Evolutionary conservation across 2,797 vertebrate genomes (phyloP), one percentile per base, ranked within the genome.

Genomic region (Huso huso): DNA sequence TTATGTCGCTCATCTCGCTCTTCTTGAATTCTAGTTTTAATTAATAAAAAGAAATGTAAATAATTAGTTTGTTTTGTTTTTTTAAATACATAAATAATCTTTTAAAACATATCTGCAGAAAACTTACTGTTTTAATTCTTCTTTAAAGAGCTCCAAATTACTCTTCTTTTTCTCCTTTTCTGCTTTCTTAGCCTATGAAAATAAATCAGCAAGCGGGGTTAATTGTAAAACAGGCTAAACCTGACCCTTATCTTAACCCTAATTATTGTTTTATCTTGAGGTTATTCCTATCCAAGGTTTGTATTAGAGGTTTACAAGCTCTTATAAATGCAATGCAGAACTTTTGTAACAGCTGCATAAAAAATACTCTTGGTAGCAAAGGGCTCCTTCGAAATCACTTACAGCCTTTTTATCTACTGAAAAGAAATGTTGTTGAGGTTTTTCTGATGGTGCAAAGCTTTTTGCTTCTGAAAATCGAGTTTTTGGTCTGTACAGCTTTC

Each of bases 81-180:
- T 37, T 37, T 37, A 37, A 37, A 37, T 37, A 37, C 4, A 37
- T 37, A 37, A 37, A 37, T 37, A 37, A 37, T 37, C 37, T 37
- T 37, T 37, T 37, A 37, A 37, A 37, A 37, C 3, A 37, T 37
- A 49, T 64, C 5, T 37, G 37, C 37, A 37, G 37, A 37, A 10
- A 13, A 88, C 94, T 84, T 89, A 99, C 97, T 98, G 95, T 81
- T 99, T 99, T 52, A 99, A 83, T 84, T 99, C 97, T 89, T 99
- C 97, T 86, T 99, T 99, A 70, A 99, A 99, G 66, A 99, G 95
- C 78, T 99, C 97, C 86, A 99, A 86, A 85, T 99, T 99, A 79
- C 97, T 99, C 82, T 99, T 99, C 84, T 99, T 99, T 90, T 99
- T 99, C 83, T 98, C 97, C 78, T 98, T 99, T 76, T 98, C 96